These are phyloP conservation scores for Seriola aureovittata DNA, from an alignment of 2,113 vertebrate species.

Conservation along the genomic window DNA sequence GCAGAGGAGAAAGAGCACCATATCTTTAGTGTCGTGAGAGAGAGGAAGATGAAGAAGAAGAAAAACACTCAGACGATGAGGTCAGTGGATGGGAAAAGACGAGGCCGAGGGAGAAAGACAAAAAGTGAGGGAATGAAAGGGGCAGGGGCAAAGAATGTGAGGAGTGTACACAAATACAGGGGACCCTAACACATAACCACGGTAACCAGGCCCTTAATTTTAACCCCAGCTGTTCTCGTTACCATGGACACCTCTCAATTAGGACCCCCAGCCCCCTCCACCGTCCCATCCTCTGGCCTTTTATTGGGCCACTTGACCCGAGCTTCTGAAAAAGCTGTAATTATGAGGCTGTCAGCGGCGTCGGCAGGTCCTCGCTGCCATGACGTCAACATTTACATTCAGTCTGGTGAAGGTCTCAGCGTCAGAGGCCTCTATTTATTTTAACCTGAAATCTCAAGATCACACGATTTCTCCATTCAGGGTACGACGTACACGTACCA, in stretches of 20 bases:
- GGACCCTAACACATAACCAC: slow-evolving; percentile 59
- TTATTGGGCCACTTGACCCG: slow-evolving; percentile 71
- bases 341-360: slow-evolving; percentile 54
- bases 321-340: slow-evolving; percentile 59
- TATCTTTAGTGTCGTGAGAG: slow-evolving; percentile 49
- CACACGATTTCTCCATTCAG: neutral
- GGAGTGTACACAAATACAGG: slow-evolving; percentile 74
- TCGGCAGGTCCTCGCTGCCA: slow-evolving; percentile 1
- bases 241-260: slow-evolving; percentile 77
- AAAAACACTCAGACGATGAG: slow-evolving; percentile 65
- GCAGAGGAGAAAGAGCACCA: neutral
- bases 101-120: slow-evolving; percentile 44
- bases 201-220: slow-evolving; percentile 72
- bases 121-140: slow-evolving; percentile 53
- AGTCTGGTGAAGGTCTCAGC: slow-evolving; percentile 8
- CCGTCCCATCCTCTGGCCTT: slow-evolving; percentile 52
- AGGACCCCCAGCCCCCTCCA: slow-evolving; percentile 41
- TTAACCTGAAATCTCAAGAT: neutral
- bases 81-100: slow-evolving; percentile 72
- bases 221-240: slow-evolving; percentile 74
- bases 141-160: slow-evolving; percentile 54
- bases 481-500: neutral
- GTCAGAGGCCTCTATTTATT: neutral
- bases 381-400: slow-evolving; percentile 48
- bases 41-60: slow-evolving; percentile 43